These are phyloP conservation scores for Herpailurus yagouaroundi DNA, from an alignment of 2,113 vertebrate species.

Conservation along the genomic window DNA sequence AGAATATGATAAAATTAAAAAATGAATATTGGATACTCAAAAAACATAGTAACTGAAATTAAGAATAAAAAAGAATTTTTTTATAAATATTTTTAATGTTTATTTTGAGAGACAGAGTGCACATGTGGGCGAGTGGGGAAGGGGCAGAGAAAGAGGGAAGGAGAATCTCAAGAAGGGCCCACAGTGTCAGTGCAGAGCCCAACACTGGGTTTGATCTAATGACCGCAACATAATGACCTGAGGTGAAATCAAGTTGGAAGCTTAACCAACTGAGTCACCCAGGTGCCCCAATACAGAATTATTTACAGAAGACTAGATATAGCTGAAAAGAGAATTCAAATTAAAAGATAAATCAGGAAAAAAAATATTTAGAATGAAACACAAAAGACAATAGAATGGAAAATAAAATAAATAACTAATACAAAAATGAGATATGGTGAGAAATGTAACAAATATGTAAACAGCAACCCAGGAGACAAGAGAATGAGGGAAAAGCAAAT, in stretches of 20 bases:
- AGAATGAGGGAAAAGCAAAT: background rate
- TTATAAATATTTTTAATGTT: too few relatives aligned
- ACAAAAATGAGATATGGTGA: background rate
- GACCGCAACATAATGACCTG: too few relatives aligned
- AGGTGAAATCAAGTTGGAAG: too few relatives aligned
- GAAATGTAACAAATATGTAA: background rate
- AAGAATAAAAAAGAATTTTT: background rate
- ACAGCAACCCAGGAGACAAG: background rate
- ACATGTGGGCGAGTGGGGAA: too few relatives aligned
- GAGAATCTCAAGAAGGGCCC: too few relatives aligned
- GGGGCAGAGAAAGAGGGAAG: too few relatives aligned
- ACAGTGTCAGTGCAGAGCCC: too few relatives aligned
- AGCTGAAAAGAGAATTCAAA: background rate
- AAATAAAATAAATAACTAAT: background rate
- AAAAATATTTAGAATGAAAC: background rate
- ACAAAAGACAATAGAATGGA: background rate
- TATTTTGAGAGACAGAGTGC: too few relatives aligned
- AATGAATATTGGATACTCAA: background rate
- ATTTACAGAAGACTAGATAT: background rate
- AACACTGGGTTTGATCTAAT: too few relatives aligned
- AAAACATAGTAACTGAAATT: background rate
- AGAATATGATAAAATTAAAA: background rate
- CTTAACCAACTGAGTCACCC: too few relatives aligned
- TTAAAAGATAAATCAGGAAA: background rate
- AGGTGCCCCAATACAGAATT: background rate